Conservation (phyloP, 2,113 vertebrate genomes). For the Ochotona curzoniae region DNA sequence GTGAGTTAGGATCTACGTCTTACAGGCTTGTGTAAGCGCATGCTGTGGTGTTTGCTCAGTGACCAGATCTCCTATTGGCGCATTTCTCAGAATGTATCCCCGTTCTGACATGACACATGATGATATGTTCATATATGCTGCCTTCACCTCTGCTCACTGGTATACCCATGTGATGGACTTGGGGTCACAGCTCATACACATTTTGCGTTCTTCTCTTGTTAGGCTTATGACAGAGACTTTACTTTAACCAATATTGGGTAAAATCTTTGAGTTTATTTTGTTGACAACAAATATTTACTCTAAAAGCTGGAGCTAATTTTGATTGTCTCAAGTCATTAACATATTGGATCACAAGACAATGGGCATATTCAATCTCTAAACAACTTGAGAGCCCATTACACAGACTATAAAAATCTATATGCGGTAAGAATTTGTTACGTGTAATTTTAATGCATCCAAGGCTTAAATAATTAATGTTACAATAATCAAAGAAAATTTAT, state of each 20-base stretch:
- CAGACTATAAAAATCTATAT: background rate
- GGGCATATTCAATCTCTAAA: background rate
- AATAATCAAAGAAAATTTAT: background rate
- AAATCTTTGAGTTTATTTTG: constrained; percentile 1
- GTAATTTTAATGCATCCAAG: constrained; percentile 8
- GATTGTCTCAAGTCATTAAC: background rate
- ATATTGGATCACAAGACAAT: background rate
- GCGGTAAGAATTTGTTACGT: background rate
- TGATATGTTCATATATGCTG: background rate
- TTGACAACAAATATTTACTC: constrained; percentile 38
- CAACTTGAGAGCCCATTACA: background rate
- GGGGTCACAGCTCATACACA: background rate
- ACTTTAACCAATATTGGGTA: constrained; percentile 32
- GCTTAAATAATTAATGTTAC: background rate
- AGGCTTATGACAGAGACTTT: constrained; percentile 31
- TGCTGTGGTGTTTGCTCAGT: background rate
- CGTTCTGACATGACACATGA: background rate
- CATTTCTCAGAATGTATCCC: background rate
- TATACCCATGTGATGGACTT: background rate
- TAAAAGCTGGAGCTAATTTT: constrained; percentile 30
- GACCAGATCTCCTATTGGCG: background rate
- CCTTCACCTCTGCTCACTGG: background rate
- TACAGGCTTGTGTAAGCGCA: no score
- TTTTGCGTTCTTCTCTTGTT: background rate
- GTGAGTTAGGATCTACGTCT: no score